Evolutionary conservation across 2,888 invertebrate genomes (phyloP), one percentile per base, ranked within the genome.

Genomic region (Heterodera filipjevi): DNA sequence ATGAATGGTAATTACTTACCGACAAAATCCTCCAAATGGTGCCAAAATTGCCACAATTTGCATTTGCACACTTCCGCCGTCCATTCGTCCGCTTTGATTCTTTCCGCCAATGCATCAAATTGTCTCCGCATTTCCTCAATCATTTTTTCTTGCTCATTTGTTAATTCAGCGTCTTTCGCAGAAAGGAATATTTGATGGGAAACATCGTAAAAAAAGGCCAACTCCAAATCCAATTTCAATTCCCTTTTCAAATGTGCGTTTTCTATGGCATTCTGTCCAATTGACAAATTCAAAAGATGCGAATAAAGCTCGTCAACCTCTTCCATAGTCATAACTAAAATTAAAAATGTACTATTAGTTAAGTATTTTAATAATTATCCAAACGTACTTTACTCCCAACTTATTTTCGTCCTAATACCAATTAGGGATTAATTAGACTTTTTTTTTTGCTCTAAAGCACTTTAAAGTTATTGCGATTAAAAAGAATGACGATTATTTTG

Each of bases 11-110:
- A 59, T 27, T 27, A 27, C n/a, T 22, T 59, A 59, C 59, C 59
- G 1, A 59, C 1, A 59, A 59, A 59, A 27, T 27, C 6, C 8
- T 59, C 8, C 59, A 59, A 59, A 59, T 59, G 19, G 8, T 27
- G 59, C 59, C 59, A 59, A 27, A 59, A 59, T 27, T 59, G n/a
- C 59, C 59, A 59, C 12, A 59, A 59, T 59, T 59, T 59, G 59
- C 59, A 59, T 59, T 59, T 59, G n/a, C 22, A 10, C 10, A 59
- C 12, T 27, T 59, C 59, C 59, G 59, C 12, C n/a, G n/a, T 27
- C 5, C 59, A 10, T 59, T 59, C 27, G 19, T 59, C 59, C n/a
- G 27, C 27, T 59, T 19, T 49, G 27, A 59, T 27, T 22, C 59
- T 59, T 59, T 59, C 27, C 59, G 22, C n/a, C 27, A 59, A 59